A percentile compares a stretch with the other conserved stretches of the same genome.
phyloP scores from a whole-genome alignment of 2,113 vertebrate genomes.

The Carettochelys insculpta region DNA sequence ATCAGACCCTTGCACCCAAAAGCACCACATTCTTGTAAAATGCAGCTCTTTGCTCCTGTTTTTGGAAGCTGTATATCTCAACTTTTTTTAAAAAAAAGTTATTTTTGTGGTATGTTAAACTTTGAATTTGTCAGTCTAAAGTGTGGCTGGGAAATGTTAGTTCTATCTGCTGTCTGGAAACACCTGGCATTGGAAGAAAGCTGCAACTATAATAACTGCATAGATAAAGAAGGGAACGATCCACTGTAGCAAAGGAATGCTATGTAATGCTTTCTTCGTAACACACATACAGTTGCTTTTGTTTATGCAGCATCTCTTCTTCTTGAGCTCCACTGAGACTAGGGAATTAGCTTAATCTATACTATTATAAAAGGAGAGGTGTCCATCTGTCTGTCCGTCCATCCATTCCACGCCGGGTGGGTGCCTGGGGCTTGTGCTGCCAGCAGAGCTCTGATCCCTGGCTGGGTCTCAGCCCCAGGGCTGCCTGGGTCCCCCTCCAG shows the following conservation, averaged over 20 bases:
- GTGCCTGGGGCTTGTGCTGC: no score
- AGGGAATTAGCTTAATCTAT: constrained; percentile 68
- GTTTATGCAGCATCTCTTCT: constrained; percentile 59
- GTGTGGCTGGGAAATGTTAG: constrained; percentile 4
- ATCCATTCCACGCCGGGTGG: no score
- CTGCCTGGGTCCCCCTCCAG: no score
- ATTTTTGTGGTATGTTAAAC: neutral
- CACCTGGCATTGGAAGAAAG: constrained; percentile 66
- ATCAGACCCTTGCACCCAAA: neutral
- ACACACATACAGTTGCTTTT: constrained; percentile 56
- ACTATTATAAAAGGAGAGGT: no score
- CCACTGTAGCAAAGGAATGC: constrained; percentile 55
- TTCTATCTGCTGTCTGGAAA: constrained; percentile 51
- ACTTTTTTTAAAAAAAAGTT: neutral
- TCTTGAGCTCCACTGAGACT: constrained; percentile 44
- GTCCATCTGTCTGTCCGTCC: no score
- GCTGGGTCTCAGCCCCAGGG: no score
- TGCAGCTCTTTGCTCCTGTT: neutral
- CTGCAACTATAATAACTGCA: constrained; percentile 47
- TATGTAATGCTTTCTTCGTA: constrained; percentile 62
- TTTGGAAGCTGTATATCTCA: neutral
- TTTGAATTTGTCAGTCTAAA: neutral
- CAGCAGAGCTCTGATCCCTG: no score
- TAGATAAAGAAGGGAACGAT: constrained; percentile 57
- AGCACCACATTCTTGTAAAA: neutral